Evolutionary conservation across 2,888 invertebrate species (phyloP).

Genomic region (Drosophila eohydei): DNA sequence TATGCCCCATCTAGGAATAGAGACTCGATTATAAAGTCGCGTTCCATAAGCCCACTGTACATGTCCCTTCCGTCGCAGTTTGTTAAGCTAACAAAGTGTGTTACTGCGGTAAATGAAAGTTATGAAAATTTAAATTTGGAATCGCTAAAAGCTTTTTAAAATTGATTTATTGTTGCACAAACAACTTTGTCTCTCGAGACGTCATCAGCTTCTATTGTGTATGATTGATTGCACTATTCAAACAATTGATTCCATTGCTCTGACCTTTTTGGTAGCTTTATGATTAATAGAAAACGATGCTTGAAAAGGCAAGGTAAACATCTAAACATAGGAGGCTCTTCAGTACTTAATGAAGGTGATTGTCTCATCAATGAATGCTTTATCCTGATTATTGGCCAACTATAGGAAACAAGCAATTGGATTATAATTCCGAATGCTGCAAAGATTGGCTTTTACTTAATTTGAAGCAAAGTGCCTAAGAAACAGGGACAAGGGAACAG

Average conservation of each 20-base stretch:
- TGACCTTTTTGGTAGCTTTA: not conserved
- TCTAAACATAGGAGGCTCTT: no score
- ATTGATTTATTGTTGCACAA: not conserved
- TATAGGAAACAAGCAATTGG: not conserved
- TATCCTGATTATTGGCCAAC: no score
- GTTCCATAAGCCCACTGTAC: not conserved
- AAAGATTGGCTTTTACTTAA: not conserved
- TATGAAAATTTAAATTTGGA: slow-evolving; percentile 1
- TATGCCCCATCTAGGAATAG: not conserved
- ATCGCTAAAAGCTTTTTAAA: not conserved
- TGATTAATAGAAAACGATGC: slow-evolving; percentile 3
- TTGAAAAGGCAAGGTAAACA: no score
- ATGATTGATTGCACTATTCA: slow-evolving; percentile 7
- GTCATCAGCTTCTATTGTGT: not conserved
- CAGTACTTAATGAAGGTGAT: no score
- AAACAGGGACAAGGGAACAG: not conserved
- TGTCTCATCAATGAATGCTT: no score
- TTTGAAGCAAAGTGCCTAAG: not conserved
- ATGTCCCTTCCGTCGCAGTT: not conserved
- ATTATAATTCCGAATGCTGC: not conserved
- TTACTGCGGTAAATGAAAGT: not conserved
- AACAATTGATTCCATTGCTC: slow-evolving; percentile 1
- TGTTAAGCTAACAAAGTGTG: not conserved
- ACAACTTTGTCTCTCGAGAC: not conserved
- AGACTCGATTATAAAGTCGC: not conserved